Evolutionary conservation across 2,113 vertebrate species (phyloP).

Genomic region (Phasianus colchicus): DNA sequence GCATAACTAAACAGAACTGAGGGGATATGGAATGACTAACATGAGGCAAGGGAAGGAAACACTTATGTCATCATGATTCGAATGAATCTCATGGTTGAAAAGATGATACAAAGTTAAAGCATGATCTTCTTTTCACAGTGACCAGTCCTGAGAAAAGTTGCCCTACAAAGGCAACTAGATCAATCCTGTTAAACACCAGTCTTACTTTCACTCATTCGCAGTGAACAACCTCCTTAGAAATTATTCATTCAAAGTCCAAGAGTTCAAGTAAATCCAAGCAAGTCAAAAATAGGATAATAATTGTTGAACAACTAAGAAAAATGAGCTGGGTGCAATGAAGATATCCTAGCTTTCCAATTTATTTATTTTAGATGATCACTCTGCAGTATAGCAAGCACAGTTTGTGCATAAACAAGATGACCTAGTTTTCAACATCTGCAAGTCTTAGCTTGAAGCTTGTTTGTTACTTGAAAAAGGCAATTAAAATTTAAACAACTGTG

Average conservation of each 20-base stretch:
- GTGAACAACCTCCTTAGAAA: constrained; percentile 1
- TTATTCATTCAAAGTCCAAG: background rate
- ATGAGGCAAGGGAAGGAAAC: background rate
- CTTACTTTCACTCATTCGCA: constrained; percentile 11
- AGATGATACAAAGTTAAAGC: background rate
- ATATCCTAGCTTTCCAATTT: constrained; percentile 28
- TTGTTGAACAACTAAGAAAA: background rate
- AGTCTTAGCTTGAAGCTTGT: constrained; percentile 71
- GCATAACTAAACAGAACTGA: background rate
- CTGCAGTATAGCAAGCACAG: constrained; percentile 21
- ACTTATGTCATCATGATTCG: background rate
- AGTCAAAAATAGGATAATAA: background rate
- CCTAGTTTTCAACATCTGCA: constrained; percentile 75
- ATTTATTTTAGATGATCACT: background rate
- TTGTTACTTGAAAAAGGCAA: constrained; percentile 75
- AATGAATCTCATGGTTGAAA: background rate
- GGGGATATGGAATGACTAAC: background rate
- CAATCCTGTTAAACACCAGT: background rate
- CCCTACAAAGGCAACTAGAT: background rate
- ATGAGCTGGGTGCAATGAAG: background rate
- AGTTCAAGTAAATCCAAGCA: background rate
- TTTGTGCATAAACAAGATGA: constrained; percentile 63
- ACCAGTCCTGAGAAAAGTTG: background rate
- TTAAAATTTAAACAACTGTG: constrained; percentile 80
- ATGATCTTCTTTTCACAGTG: background rate